Evolutionary conservation across 2,797 vertebrate species (phyloP).

Genomic region (Catostomus latipinnis): DNA sequence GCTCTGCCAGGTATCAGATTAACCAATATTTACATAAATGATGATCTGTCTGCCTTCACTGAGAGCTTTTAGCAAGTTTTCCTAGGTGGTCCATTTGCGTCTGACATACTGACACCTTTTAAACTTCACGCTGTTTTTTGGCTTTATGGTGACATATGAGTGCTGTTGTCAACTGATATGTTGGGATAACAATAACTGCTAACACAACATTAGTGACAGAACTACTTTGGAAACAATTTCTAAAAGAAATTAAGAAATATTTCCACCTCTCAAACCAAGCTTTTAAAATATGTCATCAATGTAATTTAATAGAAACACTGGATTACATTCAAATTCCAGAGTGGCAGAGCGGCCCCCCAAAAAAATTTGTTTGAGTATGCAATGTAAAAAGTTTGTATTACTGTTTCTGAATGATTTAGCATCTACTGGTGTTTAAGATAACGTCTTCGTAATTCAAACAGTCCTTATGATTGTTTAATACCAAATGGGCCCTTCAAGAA

Average conservation of each 20-base stretch:
- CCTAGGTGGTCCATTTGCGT: constrained; percentile 58
- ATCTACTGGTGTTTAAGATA: neutral
- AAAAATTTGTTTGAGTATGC: neutral
- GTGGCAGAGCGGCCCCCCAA: constrained; percentile 6
- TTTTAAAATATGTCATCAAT: constrained; percentile 10
- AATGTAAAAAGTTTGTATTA: constrained; percentile 25
- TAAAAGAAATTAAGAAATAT: neutral
- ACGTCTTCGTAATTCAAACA: neutral
- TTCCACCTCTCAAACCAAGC: constrained; percentile 36
- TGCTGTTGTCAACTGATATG: constrained; percentile 39
- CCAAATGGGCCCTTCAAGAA: neutral
- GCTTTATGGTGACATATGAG: constrained; percentile 41
- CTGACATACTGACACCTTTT: constrained; percentile 56
- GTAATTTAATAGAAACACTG: constrained; percentile 39
- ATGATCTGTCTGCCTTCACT: constrained; percentile 33
- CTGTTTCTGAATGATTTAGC: neutral
- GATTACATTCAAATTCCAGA: constrained; percentile 30
- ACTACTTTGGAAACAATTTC: constrained; percentile 20
- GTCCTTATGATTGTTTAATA: no score
- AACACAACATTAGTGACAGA: constrained; percentile 41
- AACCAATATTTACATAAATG: constrained; percentile 58
- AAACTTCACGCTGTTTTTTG: constrained; percentile 44
- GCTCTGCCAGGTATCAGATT: constrained; percentile 51
- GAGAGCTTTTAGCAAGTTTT: constrained; percentile 44
- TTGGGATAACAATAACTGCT: constrained; percentile 42